Percentiles rank a stretch among this genome's conserved stretches.
Conservation (phyloP, 2,888 invertebrate species). For the Schizaphis graminum region DNA sequence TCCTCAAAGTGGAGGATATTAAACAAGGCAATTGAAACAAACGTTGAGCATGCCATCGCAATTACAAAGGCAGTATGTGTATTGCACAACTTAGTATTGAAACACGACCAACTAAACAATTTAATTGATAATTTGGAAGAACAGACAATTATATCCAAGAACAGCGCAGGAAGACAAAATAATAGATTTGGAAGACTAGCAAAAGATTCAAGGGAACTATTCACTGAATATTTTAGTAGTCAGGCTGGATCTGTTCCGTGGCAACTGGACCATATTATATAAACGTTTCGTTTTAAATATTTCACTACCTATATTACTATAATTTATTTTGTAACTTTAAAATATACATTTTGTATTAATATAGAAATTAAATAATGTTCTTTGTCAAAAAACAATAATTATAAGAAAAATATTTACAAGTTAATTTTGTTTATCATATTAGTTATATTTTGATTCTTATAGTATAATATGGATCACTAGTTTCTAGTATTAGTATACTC, state of each 20-base stretch:
- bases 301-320: not conserved
- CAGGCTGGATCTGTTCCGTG: too few species aligned
- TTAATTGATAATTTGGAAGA: constrained; percentile 1
- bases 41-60: constrained; percentile 6
- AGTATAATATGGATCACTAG: too few species aligned
- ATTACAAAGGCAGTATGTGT: constrained; percentile 29
- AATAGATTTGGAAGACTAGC: constrained; percentile 6
- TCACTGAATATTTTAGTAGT: too few species aligned
- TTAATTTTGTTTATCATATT: too few species aligned
- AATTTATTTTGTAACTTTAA: constrained; percentile 3
- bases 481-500: too few species aligned
- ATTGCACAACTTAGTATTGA: constrained; percentile 31
- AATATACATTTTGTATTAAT: not conserved
- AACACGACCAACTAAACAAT: constrained; percentile 2
- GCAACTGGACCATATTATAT: not conserved
- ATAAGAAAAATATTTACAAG: too few species aligned
- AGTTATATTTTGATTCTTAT: too few species aligned
- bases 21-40: constrained; percentile 21
- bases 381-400: too few species aligned
- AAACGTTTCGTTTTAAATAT: constrained; percentile 13
- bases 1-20: constrained; percentile 22
- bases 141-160: not conserved
- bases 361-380: too few species aligned
- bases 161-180: not conserved
- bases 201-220: constrained; percentile 16